These are phyloP conservation scores for Cacoxenus indagator DNA, from an alignment of 2,888 invertebrate species.

Conservation along the genomic window DNA sequence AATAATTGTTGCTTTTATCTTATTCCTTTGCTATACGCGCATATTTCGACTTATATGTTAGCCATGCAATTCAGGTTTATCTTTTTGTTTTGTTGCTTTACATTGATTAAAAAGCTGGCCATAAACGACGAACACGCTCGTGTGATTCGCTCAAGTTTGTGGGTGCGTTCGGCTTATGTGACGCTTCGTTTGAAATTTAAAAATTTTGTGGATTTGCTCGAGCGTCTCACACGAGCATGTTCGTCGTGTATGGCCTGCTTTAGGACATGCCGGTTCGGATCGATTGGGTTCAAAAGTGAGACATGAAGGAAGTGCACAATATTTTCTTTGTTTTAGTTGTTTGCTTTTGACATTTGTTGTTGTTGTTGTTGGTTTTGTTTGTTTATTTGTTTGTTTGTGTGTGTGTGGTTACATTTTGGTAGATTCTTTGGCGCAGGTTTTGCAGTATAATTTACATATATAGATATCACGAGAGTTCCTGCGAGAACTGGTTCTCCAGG, in stretches of 20 bases:
- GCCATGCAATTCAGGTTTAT: no score
- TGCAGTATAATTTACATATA: conserved; percentile 66
- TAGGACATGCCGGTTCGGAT: not conserved
- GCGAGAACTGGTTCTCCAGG: conserved; percentile 72
- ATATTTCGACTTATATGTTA: no score
- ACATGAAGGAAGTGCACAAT: conserved; percentile 6
- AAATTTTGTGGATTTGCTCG: conserved; percentile 41
- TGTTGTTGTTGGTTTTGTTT: conserved; percentile 35
- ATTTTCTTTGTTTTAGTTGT: conserved; percentile 38
- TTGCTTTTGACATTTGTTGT: conserved; percentile 35
- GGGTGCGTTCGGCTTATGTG: no score
- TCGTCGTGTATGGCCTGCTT: no score
- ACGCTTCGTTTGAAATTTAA: no score
- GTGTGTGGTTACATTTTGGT: conserved; percentile 17
- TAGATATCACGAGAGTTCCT: conserved; percentile 72
- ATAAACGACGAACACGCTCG: no score
- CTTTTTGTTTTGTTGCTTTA: no score
- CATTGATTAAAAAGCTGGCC: no score
- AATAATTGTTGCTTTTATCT: no score
- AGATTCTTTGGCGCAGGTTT: conserved; percentile 32
- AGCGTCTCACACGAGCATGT: no score
- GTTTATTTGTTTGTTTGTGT: conserved; percentile 36
- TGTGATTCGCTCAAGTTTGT: no score
- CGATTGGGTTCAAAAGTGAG: conserved; percentile 5
- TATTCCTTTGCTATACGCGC: no score